Base-by-base conservation (phyloP, 1,140 invertebrate species). In the Drosophila bocqueti region DNA sequence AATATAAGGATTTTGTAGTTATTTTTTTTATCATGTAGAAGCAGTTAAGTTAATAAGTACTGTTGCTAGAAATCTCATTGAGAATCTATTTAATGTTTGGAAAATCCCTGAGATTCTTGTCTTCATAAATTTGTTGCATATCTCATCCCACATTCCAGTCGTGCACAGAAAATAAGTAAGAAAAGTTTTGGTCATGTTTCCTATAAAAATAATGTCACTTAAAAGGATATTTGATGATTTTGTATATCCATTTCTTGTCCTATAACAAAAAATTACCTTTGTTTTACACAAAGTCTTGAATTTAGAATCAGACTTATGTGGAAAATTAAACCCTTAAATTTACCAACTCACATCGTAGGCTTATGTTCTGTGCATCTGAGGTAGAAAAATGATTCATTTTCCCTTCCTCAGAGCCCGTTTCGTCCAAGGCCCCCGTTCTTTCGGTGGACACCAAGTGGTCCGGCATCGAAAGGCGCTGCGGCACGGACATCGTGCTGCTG, bases 341-440 rank as follows among this genome's bases (percentile, higher is more conserved):
- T 8, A 52, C 29, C 29, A 1, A 11, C 18, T 21, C 29, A 18
- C 2, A 15, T 9, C 3, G 18, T 36, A 36, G 9, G 15, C 2
- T 15, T 52, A 2, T 55, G 16, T 55, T 57, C 36, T 57, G 54
- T 40, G 54, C 4, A 13, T n/a, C 18, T 55, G 7, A 16, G 21
- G 10, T 8, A 15, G 11, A 16, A 18, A 4, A n/a, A 45, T 7
- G 4, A 9, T 26, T 24, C 3, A 16, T 26, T 62, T 31, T 34
- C 34, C 36, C 16, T 38, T 21, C 15, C 34, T 5, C 93, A 96
- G 96, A 96, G 92, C 96, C 96, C 38, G 94, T 96, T 87, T 91
- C 61, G 76, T 77, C 65, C 18, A 92, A 86, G 95, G 94, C 73
- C 93, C 94, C 50, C 93, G 93, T 79, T 89, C 94, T 75, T 93